Conservation (phyloP, 2,113 vertebrate genomes). For the Dipodomys merriami region DNA sequence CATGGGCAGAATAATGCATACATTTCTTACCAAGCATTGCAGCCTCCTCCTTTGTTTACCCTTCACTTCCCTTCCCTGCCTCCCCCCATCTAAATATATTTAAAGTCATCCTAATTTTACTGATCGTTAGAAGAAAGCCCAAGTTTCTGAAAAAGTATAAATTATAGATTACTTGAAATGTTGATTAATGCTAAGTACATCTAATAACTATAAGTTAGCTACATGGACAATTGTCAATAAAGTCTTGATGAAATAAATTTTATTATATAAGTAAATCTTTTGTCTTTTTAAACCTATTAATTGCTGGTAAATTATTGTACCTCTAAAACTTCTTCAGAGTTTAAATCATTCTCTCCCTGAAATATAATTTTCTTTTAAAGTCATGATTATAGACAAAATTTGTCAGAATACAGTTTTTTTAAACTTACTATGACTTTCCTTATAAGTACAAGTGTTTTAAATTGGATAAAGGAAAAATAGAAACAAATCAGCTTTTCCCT, state of each 20-base stretch:
- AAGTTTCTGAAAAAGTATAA: slow-evolving; percentile 30
- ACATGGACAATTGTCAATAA: not conserved
- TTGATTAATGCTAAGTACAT: slow-evolving; percentile 20
- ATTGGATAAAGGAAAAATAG: slow-evolving; percentile 32
- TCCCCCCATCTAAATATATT: not conserved
- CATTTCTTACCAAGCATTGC: too few relatives aligned
- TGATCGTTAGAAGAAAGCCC: not conserved
- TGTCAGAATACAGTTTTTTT: not conserved
- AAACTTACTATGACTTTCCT: slow-evolving; percentile 37
- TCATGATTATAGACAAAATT: slow-evolving; percentile 32
- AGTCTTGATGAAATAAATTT: slow-evolving; percentile 14
- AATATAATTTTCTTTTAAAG: not conserved
- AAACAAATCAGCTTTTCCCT: not conserved
- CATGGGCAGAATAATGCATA: too few relatives aligned
- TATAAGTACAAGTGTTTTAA: not conserved
- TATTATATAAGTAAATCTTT: not conserved
- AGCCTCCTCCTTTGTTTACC: too few relatives aligned
- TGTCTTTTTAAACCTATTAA: not conserved
- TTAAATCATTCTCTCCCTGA: not conserved
- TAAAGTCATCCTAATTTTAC: slow-evolving; percentile 39
- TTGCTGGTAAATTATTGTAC: not conserved
- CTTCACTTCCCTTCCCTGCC: too few relatives aligned
- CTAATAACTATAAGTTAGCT: not conserved
- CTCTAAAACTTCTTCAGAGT: not conserved
- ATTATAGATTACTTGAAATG: slow-evolving; percentile 13